Evolutionary conservation across 2,797 vertebrate species (phyloP), one percentile per base, ranked within the genome.

Genomic region (Microctenopoma steveboyesi): DNA sequence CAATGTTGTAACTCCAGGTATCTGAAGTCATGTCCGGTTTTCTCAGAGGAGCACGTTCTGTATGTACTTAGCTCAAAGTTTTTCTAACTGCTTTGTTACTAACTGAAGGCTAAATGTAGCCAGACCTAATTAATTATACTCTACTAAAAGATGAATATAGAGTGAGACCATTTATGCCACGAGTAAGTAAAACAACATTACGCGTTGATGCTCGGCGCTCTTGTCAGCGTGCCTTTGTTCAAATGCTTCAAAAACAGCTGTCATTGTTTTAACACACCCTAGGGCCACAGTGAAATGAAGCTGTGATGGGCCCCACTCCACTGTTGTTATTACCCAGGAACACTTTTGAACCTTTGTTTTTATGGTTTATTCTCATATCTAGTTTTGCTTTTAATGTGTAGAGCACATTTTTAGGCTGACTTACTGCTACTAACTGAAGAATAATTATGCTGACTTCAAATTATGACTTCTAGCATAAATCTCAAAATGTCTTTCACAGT

Each of bases 181-280:
- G 22, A 22, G 7, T 7, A 33, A 33, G 30, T 33, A 33, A 33
- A 52, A 56, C 30, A 42, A 42, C 11, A 13, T 42, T 22, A 22
- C 22, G 27, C 27, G 15, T 25, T 18, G 18, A 45, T 22, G 37
- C 14, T 28, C 33, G 3, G 7, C 35, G 4, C 33, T 40, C 25
- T 40, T 61, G 33, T 43, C 14, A 13, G 22, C 37, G 12, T 35
- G 43, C 57, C 39, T 72, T 22, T 60, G 22, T 55, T 40, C 14
- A 39, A 15, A 58, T 46, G 12, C 27, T 58, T 57, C 7, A 57
- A 43, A 65, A 65, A 35, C 61, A 42, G 28, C 46, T 55, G 30
- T 64, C 7, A 28, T 64, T 5, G 5, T 33, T 33, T 33, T 33
- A 33, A 33, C 15, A 54, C 8, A 16, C 28, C n/a, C 22, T 28